A percentile compares a stretch with the other conserved stretches of the same genome.
phyloP scores from a whole-genome alignment of 2,797 vertebrate genomes.

The Sebastiscus albofasciatus region DNA sequence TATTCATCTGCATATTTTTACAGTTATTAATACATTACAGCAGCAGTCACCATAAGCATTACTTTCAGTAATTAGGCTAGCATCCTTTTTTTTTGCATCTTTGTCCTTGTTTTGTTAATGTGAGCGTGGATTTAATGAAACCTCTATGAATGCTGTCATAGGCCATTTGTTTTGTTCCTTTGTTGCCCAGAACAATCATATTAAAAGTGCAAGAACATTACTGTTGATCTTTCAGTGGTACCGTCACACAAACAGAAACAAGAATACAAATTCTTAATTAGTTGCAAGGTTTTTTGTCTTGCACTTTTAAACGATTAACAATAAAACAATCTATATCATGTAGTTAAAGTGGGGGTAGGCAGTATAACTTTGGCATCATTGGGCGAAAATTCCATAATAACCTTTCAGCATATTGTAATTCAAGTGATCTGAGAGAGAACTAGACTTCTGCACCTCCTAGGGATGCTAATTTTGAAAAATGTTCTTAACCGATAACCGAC shows the following conservation, averaged over 20 bases:
- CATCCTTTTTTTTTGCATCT: constrained; percentile 23
- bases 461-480: too few species aligned
- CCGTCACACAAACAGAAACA: not conserved
- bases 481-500: too few species aligned
- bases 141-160: not conserved
- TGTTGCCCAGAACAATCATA: not conserved
- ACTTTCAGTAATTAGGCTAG: constrained; percentile 42
- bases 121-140: constrained; percentile 9
- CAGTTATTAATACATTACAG: constrained; percentile 64
- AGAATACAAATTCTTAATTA: not conserved
- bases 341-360: not conserved
- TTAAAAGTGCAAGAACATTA: not conserved
- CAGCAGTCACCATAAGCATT: constrained; percentile 23
- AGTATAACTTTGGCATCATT: too few species aligned
- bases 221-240: not conserved
- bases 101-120: constrained; percentile 33
- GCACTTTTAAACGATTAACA: not conserved
- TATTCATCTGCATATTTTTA: constrained; percentile 64
- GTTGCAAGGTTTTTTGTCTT: not conserved
- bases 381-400: too few species aligned
- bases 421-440: too few species aligned
- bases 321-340: not conserved
- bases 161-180: constrained; percentile 16
- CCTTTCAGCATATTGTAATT: too few species aligned
- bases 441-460: too few species aligned